phyloP scores from a whole-genome alignment of 2,797 vertebrate species.

The Tenualosa thibaudeaui region DNA sequence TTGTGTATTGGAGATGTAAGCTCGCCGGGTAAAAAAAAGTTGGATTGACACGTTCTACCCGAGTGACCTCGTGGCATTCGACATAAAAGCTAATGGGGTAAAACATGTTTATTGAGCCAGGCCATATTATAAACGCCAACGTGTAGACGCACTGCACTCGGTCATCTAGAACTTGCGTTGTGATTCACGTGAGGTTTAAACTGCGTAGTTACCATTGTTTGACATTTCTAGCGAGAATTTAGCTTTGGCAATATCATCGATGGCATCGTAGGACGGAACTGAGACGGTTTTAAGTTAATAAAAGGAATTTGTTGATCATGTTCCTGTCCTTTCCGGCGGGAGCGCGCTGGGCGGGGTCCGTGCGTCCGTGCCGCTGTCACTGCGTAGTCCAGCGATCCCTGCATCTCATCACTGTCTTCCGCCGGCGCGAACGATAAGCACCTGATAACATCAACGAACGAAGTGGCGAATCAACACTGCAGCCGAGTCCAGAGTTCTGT shows the following conservation, averaged over 20 bases:
- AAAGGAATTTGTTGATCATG: not conserved
- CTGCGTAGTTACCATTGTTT: not conserved
- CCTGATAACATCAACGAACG: not conserved
- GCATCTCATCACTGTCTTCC: not conserved
- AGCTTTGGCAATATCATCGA: not conserved
- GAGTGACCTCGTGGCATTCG: not conserved
- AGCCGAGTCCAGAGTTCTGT: not conserved
- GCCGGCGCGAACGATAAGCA: slow-evolving; percentile 9
- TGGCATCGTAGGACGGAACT: not conserved
- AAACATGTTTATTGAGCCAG: not conserved
- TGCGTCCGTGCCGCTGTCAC: slow-evolving; percentile 19
- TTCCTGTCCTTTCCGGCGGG: not conserved
- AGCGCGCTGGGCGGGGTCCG: slow-evolving; percentile 14
- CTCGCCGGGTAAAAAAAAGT: not conserved
- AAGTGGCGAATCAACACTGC: slow-evolving; percentile 14
- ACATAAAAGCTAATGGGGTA: slow-evolving; percentile 1
- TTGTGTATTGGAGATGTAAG: slow-evolving; percentile 2
- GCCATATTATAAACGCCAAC: not conserved
- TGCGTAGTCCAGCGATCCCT: not conserved
- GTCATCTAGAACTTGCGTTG: not conserved
- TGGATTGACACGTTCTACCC: not conserved
- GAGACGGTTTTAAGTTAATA: not conserved
- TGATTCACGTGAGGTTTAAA: not conserved
- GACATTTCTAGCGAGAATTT: not conserved
- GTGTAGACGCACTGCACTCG: not conserved